These are phyloP conservation scores for Paramacrobiotus metropolitanus DNA, from an alignment of 1,140 invertebrate species.

Conservation along the genomic window DNA sequence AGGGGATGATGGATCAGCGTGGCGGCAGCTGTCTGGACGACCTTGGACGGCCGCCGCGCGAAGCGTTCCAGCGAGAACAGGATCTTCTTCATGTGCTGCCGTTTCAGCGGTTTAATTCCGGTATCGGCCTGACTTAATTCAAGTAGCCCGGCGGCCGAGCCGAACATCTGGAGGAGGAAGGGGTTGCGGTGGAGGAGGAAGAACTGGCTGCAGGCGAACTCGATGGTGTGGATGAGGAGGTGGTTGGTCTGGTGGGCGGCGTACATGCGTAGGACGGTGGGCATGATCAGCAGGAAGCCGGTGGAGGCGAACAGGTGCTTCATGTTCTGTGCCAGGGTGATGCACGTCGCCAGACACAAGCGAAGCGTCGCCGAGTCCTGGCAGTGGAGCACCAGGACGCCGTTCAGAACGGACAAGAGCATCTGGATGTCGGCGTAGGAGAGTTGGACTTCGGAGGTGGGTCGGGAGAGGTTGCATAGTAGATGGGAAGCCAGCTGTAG, in stretches of 20 bases:
- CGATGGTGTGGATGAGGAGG: slow-evolving; percentile 73
- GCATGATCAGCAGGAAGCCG: slow-evolving; percentile 89
- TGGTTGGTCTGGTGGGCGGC: slow-evolving; percentile 87
- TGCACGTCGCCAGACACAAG: slow-evolving; percentile 84
- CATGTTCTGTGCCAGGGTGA: slow-evolving; percentile 91
- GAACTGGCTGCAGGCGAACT: slow-evolving; percentile 94
- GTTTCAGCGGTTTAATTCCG: slow-evolving; percentile 18
- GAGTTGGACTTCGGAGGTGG: slow-evolving; percentile 6
- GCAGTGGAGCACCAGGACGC: slow-evolving; percentile 80
- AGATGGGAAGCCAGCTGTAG: not conserved
- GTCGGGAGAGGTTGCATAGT: slow-evolving; percentile 1
- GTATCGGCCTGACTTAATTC: slow-evolving; percentile 30
- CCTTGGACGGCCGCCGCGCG: not conserved
- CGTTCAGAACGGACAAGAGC: slow-evolving; percentile 92
- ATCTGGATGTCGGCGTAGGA: slow-evolving; percentile 62
- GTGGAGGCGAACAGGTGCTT: slow-evolving; percentile 97
- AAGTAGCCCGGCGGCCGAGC: slow-evolving; percentile 78
- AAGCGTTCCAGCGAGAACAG: slow-evolving; percentile 14
- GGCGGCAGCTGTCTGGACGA: not conserved
- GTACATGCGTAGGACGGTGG: slow-evolving; percentile 82
- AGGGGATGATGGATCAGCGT: slow-evolving; percentile 25
- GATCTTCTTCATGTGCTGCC: slow-evolving; percentile 13
- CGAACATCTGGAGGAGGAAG: slow-evolving; percentile 96
- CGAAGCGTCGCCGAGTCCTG: slow-evolving; percentile 84
- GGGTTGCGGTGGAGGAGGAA: slow-evolving; percentile 94